Conservation (phyloP, 1,140 invertebrate species). For the Coelopa frigida region DNA sequence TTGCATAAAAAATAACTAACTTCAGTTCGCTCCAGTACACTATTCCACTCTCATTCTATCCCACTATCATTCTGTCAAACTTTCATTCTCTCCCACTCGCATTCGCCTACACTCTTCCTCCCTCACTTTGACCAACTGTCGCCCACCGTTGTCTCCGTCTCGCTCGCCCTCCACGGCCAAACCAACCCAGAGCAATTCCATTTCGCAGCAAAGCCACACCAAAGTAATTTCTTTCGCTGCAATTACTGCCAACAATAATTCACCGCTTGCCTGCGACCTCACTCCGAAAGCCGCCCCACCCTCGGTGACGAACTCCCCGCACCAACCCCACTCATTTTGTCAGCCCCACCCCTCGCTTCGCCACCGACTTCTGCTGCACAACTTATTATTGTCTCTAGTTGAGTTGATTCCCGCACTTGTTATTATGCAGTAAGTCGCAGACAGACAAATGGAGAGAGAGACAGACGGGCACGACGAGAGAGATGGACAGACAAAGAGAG, state of each 20-base stretch:
- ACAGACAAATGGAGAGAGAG: constrained; percentile 13
- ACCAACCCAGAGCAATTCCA: neutral
- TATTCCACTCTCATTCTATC: neutral
- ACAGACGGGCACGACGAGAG: too few relatives aligned
- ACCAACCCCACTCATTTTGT: neutral
- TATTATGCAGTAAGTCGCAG: neutral
- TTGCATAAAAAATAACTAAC: too few relatives aligned
- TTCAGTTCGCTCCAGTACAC: too few relatives aligned
- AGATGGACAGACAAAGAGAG: too few relatives aligned
- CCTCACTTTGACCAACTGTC: neutral
- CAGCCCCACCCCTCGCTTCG: too few relatives aligned
- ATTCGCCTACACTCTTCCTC: neutral
- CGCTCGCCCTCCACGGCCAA: neutral
- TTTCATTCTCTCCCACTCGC: neutral
- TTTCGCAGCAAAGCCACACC: neutral
- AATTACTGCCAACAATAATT: constrained; percentile 3
- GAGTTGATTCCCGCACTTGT: neutral
- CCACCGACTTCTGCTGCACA: neutral
- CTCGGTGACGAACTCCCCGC: neutral
- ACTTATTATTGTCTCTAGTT: neutral
- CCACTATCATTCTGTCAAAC: neutral
- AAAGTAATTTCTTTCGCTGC: neutral
- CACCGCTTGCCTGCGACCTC: neutral
- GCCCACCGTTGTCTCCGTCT: neutral
- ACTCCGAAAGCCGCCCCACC: neutral